phyloP scores from a whole-genome alignment of 2,888 invertebrate genomes.

The Platycnemis pennipes region DNA sequence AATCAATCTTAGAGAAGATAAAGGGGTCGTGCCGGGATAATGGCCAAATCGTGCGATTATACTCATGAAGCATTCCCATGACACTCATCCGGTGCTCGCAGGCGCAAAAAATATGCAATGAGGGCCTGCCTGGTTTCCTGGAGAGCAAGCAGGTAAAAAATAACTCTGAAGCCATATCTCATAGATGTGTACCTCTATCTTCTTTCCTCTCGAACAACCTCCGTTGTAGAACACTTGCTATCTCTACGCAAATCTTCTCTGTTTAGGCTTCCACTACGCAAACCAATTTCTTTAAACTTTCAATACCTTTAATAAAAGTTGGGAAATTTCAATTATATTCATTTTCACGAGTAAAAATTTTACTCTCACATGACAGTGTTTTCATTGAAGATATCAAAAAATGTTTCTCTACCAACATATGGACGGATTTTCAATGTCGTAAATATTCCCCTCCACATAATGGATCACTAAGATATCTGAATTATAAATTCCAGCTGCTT shows the following conservation, averaged over 20 bases:
- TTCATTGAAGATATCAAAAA: too few relatives aligned
- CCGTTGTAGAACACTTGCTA: neutral
- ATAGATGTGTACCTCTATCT: neutral
- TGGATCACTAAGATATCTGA: too few relatives aligned
- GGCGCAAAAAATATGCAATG: neutral
- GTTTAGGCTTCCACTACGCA: too few relatives aligned
- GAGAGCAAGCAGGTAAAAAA: neutral
- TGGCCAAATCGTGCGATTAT: neutral
- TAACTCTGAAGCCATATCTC: neutral
- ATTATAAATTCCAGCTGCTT: too few relatives aligned
- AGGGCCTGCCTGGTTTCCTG: neutral
- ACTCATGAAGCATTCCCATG: neutral
- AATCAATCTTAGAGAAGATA: neutral
- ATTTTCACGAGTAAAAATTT: too few relatives aligned
- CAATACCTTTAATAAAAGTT: too few relatives aligned
- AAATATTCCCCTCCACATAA: too few relatives aligned
- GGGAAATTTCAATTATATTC: too few relatives aligned
- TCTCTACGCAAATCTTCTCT: neutral
- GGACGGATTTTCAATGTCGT: too few relatives aligned
- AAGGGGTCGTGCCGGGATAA: neutral
- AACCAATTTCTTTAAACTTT: too few relatives aligned
- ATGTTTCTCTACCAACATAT: too few relatives aligned
- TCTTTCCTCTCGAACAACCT: neutral
- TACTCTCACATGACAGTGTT: too few relatives aligned
- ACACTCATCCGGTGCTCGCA: neutral